Evolutionary conservation across 1,140 invertebrate species (phyloP).

Genomic region (Drosophila nebulosa): DNA sequence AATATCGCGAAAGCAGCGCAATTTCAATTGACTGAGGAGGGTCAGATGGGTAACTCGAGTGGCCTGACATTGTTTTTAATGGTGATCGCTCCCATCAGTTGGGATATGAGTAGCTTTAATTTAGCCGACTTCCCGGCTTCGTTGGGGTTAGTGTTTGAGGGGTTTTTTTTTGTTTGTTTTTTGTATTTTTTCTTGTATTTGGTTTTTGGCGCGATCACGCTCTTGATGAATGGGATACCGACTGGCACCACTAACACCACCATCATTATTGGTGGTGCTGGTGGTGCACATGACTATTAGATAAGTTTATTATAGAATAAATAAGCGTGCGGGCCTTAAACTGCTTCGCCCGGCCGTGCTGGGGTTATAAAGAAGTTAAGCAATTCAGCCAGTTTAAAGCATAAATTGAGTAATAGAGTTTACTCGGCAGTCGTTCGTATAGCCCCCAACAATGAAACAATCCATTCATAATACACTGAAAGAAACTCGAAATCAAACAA

Average conservation of each 20-base stretch:
- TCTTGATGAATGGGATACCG: background rate
- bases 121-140: background rate
- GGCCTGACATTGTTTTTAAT: slow-evolving; percentile 45
- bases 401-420: slow-evolving; percentile 74
- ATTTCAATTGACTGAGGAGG: slow-evolving; percentile 13
- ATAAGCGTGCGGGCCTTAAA: slow-evolving; percentile 44
- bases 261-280: background rate
- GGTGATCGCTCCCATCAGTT: background rate
- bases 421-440: slow-evolving; percentile 35
- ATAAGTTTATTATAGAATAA: slow-evolving; percentile 71
- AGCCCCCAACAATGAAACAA: no score
- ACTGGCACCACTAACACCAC: slow-evolving; percentile 16
- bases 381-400: slow-evolving; percentile 64
- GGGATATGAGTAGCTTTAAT: slow-evolving; percentile 7
- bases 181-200: background rate
- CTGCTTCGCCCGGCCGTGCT: background rate
- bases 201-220: slow-evolving; percentile 19
- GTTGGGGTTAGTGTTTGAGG: background rate
- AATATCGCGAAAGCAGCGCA: background rate
- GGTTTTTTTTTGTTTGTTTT: background rate
- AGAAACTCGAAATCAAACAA: background rate
- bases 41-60: slow-evolving; percentile 4
- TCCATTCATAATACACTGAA: background rate
- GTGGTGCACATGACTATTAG: slow-evolving; percentile 62
- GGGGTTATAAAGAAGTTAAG: slow-evolving; percentile 65